These are phyloP conservation scores for Drosophila santomea DNA, from an alignment of 1,140 invertebrate genomes.

Conservation along the genomic window DNA sequence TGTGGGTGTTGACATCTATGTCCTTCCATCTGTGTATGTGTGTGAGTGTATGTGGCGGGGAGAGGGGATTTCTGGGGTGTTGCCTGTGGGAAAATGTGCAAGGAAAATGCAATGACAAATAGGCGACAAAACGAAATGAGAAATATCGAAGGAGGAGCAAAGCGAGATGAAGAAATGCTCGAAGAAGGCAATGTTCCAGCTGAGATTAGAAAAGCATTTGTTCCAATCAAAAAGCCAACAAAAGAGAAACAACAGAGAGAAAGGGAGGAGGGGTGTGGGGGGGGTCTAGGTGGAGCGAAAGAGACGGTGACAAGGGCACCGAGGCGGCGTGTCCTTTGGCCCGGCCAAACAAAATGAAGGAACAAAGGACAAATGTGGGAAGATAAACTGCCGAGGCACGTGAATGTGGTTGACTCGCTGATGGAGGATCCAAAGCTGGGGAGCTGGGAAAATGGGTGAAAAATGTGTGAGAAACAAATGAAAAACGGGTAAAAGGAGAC, in stretches of 20 bases:
- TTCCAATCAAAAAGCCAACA: slow-evolving; percentile 78
- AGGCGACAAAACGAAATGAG: slow-evolving; percentile 82
- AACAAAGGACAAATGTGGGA: slow-evolving; percentile 71
- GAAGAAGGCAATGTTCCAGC: slow-evolving; percentile 44
- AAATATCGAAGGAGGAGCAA: slow-evolving; percentile 49
- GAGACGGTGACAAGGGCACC: slow-evolving; percentile 11
- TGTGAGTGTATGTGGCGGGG: not conserved
- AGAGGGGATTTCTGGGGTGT: not conserved
- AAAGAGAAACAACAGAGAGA: slow-evolving; percentile 10
- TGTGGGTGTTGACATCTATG: slow-evolving; percentile 70
- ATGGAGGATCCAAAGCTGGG: not conserved
- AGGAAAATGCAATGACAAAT: slow-evolving; percentile 79
- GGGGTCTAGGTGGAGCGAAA: not conserved
- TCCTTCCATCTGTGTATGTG: slow-evolving; percentile 8
- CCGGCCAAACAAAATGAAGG: slow-evolving; percentile 30
- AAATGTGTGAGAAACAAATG: not conserved
- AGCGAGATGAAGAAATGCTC: slow-evolving; percentile 10
- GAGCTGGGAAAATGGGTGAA: not conserved
- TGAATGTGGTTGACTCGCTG: slow-evolving; percentile 38
- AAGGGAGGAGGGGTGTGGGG: not conserved
- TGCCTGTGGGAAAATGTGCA: slow-evolving; percentile 49
- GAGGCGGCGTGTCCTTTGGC: slow-evolving; percentile 41
- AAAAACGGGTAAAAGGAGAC: not conserved
- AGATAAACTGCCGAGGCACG: slow-evolving; percentile 60
- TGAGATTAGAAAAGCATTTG: slow-evolving; percentile 81